Conservation (phyloP, 2,888 invertebrate genomes). For the Hetaerina titia region DNA sequence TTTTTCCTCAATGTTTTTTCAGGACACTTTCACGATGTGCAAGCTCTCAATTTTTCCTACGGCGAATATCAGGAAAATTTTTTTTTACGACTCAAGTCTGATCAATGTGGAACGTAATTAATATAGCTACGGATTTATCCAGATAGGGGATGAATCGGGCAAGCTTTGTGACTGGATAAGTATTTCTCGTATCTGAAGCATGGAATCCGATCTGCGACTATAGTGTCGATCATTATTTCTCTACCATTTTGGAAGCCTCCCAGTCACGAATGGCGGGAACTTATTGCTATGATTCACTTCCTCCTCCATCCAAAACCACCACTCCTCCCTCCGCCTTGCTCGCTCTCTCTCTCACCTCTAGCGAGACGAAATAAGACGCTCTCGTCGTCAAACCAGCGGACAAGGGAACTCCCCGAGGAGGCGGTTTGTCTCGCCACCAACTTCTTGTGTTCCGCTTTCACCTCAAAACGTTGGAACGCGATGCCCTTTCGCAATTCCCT, state of each 20-base stretch:
- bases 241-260: not conserved
- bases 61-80: too few species aligned
- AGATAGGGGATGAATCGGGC: too few species aligned
- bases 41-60: too few species aligned
- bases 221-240: not conserved
- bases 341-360: not conserved
- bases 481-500: not conserved
- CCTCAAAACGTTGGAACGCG: not conserved
- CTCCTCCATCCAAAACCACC: not conserved
- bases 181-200: too few species aligned
- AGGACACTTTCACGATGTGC: too few species aligned
- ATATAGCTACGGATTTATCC: too few species aligned
- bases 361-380: slow-evolving; percentile 12
- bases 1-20: too few species aligned
- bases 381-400: not conserved
- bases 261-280: not conserved
- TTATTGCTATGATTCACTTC: slow-evolving; percentile 27
- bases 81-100: too few species aligned
- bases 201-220: too few species aligned
- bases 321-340: not conserved
- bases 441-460: not conserved
- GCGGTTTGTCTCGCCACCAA: not conserved
- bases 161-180: too few species aligned
- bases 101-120: too few species aligned
- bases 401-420: not conserved